These are phyloP conservation scores for Asbolus verrucosus DNA, from an alignment of 1,140 invertebrate species.

Conservation along the genomic window DNA sequence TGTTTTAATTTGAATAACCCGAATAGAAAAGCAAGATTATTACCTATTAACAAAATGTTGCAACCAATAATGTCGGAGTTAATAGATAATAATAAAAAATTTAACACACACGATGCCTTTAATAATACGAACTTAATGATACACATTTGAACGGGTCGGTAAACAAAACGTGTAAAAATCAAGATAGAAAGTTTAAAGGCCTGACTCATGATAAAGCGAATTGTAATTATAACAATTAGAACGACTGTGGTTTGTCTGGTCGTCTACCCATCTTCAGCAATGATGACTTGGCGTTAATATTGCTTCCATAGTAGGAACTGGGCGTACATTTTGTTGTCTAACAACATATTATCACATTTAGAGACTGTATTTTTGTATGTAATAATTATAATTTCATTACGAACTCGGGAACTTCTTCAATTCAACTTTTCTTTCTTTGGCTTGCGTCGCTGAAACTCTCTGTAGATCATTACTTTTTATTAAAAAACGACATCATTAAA, in stretches of 20 bases:
- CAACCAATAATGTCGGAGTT: background rate
- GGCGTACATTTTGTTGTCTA: constrained; percentile 47
- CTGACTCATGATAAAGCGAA: constrained; percentile 46
- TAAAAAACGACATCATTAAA: too few species aligned
- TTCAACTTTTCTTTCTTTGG: constrained; percentile 1
- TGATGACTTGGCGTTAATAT: constrained; percentile 45
- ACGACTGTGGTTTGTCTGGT: constrained; percentile 44
- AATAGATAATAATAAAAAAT: background rate
- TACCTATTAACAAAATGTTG: constrained; percentile 29
- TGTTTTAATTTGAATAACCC: constrained; percentile 48
- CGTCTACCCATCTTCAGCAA: constrained; percentile 47
- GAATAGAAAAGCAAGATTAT: constrained; percentile 11
- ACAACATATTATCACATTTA: constrained; percentile 47
- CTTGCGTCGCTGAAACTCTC: background rate
- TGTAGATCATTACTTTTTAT: background rate
- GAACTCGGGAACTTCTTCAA: background rate
- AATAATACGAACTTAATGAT: background rate
- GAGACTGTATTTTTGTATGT: constrained; percentile 45
- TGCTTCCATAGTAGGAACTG: constrained; percentile 45
- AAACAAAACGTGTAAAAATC: constrained; percentile 49
- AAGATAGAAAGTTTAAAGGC: constrained; percentile 40
- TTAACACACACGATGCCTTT: constrained; percentile 1
- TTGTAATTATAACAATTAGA: constrained; percentile 57
- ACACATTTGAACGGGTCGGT: constrained; percentile 11
- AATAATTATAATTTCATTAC: constrained; percentile 52